Conservation (phyloP, 1,140 invertebrate genomes). For the Zaprionus davidi region DNA sequence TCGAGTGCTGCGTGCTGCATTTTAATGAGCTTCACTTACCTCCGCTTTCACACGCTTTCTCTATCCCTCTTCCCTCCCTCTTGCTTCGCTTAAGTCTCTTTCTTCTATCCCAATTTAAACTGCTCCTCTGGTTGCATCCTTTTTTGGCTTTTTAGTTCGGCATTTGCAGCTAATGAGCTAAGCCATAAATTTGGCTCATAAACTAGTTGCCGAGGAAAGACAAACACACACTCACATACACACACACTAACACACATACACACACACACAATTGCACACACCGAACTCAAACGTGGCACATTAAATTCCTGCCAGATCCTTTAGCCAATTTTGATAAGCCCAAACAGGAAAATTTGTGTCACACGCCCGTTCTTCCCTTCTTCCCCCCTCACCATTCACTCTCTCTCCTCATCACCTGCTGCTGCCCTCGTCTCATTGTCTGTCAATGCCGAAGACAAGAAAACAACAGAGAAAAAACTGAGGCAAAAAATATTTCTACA, state of each 20-base stretch:
- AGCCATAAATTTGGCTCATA: slow-evolving; percentile 57
- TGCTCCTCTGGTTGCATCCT: slow-evolving; percentile 6
- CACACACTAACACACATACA: slow-evolving; percentile 13
- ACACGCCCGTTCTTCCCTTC: background rate
- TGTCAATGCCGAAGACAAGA: slow-evolving; percentile 52
- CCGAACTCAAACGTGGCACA: slow-evolving; percentile 24
- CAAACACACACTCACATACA: slow-evolving; percentile 13
- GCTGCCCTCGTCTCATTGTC: slow-evolving; percentile 53
- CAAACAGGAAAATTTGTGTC: slow-evolving; percentile 13
- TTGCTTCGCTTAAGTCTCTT: background rate
- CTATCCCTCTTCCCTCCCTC: too few species aligned
- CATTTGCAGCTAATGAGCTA: slow-evolving; percentile 72
- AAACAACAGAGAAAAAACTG: background rate
- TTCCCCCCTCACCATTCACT: background rate
- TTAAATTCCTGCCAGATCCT: slow-evolving; percentile 57
- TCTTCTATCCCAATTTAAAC: background rate
- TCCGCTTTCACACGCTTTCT: background rate
- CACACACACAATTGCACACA: slow-evolving; percentile 11
- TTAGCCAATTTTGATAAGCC: slow-evolving; percentile 79
- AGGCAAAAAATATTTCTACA: slow-evolving; percentile 68
- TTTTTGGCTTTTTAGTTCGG: slow-evolving; percentile 38
- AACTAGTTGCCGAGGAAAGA: slow-evolving; percentile 59
- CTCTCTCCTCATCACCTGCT: background rate
- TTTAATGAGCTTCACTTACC: slow-evolving; percentile 1
- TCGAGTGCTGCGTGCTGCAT: background rate